Conservation (phyloP, 2,797 vertebrate species). For the Amazonetta brasiliensis region DNA sequence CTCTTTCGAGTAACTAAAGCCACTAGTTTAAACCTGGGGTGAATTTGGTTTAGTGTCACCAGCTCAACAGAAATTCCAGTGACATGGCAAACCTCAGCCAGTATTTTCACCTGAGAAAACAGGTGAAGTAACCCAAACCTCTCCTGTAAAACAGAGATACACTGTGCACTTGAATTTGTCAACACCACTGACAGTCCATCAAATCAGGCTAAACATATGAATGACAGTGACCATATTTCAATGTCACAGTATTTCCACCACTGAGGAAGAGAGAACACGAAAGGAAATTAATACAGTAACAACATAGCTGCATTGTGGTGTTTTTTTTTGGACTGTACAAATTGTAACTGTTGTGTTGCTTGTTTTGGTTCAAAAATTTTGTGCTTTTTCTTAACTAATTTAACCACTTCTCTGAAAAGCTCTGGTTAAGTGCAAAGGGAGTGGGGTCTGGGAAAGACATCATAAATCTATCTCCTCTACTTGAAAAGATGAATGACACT, state of each 20-base stretch:
- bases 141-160: background rate
- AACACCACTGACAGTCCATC: background rate
- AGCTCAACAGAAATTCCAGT: background rate
- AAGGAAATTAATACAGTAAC: background rate
- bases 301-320: background rate
- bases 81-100: background rate
- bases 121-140: background rate
- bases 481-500: background rate
- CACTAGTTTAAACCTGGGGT: background rate
- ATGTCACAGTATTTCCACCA: background rate
- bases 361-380: background rate
- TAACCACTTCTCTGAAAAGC: background rate
- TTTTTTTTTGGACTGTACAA: background rate
- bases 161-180: background rate
- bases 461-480: background rate
- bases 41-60: background rate
- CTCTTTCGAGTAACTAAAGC: background rate
- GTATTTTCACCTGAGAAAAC: background rate
- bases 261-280: background rate
- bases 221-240: background rate
- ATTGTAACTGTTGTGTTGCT: background rate
- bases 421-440: background rate
- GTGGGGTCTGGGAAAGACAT: background rate
- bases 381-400: background rate
- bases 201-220: background rate